These are phyloP conservation scores for Argynnis bischoffii DNA, from an alignment of 2,888 invertebrate species.

Conservation along the genomic window DNA sequence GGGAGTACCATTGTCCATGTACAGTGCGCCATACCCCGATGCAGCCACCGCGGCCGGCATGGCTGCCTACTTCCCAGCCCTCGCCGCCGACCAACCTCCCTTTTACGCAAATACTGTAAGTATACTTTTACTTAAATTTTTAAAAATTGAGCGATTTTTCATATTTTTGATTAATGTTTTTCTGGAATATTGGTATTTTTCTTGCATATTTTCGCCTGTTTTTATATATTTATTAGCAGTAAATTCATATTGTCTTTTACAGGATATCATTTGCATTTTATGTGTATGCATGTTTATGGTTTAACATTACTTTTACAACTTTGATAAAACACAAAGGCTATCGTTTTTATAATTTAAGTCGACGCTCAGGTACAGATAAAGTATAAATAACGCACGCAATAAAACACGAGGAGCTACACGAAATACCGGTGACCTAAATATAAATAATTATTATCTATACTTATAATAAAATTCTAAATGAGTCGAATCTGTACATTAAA, in stretches of 20 bases:
- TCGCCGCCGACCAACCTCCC: conserved; percentile 92
- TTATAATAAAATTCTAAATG: no score
- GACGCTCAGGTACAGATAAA: conserved; percentile 25
- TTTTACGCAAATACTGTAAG: conserved; percentile 93
- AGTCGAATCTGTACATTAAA: no score
- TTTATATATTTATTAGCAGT: no score
- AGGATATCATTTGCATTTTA: no score
- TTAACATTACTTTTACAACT: neutral
- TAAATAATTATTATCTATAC: neutral
- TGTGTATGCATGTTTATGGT: no score
- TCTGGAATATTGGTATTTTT: no score
- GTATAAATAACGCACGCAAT: neutral
- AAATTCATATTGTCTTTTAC: no score
- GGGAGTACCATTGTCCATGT: conserved; percentile 90
- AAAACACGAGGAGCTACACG: conserved; percentile 14
- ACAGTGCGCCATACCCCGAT: conserved; percentile 90
- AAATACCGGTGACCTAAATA: conserved; percentile 30
- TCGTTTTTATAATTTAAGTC: conserved; percentile 21
- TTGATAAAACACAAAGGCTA: conserved; percentile 22
- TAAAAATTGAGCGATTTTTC: no score
- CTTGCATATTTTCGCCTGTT: no score
- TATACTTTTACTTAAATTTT: conserved; percentile 42
- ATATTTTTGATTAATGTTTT: no score
- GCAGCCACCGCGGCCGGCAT: conserved; percentile 88
- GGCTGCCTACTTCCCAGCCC: conserved; percentile 92